Conservation (phyloP, 2,797 vertebrate species). For the Coendou prehensilis region DNA sequence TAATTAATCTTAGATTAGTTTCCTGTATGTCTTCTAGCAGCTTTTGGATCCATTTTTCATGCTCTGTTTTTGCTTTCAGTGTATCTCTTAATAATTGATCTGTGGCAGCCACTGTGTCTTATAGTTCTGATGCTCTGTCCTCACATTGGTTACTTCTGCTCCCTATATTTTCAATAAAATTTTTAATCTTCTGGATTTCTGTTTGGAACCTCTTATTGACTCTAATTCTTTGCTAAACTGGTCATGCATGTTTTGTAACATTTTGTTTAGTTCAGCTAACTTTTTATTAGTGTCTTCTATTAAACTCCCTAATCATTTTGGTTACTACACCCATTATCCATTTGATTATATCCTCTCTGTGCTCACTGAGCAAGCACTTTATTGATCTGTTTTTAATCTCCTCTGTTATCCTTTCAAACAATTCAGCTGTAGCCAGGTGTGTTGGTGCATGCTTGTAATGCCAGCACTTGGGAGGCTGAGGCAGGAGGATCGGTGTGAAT, state of each 20-base stretch:
- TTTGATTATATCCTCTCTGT: neutral
- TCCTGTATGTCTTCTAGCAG: neutral
- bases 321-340: neutral
- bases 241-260: neutral
- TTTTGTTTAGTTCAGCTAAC: neutral
- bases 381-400: neutral
- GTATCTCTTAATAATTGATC: neutral
- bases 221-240: neutral
- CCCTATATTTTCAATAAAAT: neutral
- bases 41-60: neutral
- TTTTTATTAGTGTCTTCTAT: neutral
- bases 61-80: neutral
- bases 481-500: neutral
- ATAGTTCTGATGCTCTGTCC: neutral
- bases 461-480: neutral
- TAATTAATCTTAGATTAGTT: neutral
- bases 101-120: neutral
- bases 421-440: neutral
- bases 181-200: neutral
- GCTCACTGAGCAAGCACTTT: neutral
- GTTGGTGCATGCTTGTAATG: neutral
- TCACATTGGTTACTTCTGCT: neutral
- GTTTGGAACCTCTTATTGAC: neutral
- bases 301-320: neutral
- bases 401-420: neutral